Evolutionary conservation across 92 coral and sea anemone genomes (phyloP).

Genomic region (Plumapathes pennacea): DNA sequence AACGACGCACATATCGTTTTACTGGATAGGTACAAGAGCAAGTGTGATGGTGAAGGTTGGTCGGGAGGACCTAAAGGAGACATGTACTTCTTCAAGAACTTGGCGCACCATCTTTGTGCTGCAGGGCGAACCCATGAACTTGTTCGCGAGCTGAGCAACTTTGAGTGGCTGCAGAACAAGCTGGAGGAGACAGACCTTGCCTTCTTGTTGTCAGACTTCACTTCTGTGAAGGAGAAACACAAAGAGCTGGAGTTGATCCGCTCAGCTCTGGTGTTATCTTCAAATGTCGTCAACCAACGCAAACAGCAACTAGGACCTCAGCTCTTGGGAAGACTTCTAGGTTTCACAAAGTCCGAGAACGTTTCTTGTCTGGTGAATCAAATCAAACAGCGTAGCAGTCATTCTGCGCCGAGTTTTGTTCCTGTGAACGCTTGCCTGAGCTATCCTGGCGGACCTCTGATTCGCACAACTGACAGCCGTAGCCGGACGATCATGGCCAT

Average conservation of each 20-base stretch:
- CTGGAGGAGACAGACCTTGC: constrained; percentile 49
- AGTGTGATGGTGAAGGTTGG: constrained; percentile 40
- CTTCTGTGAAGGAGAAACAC: constrained; percentile 9
- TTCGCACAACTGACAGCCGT: constrained; percentile 33
- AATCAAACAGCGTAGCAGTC: background rate
- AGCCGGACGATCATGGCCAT: constrained; percentile 31
- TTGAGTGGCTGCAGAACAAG: constrained; percentile 50
- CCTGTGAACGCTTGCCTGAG: constrained; percentile 52
- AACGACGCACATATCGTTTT: constrained; percentile 9
- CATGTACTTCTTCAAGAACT: constrained; percentile 34
- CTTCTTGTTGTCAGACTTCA: constrained; percentile 53
- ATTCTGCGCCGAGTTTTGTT: constrained; percentile 11
- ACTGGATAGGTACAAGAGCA: constrained; percentile 19
- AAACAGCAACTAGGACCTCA: constrained; percentile 50
- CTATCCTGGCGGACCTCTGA: constrained; percentile 55
- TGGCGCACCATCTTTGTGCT: constrained; percentile 50
- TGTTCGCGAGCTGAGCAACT: constrained; percentile 18
- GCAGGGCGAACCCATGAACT: constrained; percentile 45
- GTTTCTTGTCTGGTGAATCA: constrained; percentile 28
- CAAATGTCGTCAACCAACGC: constrained; percentile 34
- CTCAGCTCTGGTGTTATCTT: constrained; percentile 49
- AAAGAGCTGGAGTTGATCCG: constrained; percentile 40
- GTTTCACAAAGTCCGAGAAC: constrained; percentile 14
- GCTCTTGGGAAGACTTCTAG: constrained; percentile 51
- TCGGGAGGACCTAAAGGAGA: constrained; percentile 39